phyloP scores from a whole-genome alignment of 2,797 vertebrate species.

The Pseudocheirus occidentalis region DNA sequence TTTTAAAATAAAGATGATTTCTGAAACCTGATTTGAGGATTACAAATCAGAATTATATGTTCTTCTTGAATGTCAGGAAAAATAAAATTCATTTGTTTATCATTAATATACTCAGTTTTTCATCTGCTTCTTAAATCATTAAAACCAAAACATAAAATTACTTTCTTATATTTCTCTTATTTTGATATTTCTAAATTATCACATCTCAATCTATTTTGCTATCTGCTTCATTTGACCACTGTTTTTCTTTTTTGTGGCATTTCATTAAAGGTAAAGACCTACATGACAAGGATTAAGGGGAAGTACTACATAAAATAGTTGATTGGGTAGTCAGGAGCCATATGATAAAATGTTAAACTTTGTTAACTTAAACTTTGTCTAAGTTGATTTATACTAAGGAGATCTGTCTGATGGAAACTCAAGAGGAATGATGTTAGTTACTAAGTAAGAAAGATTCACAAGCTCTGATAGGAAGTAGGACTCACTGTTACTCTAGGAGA shows the following conservation, averaged over 20 bases:
- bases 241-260: not conserved
- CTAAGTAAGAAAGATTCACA: not conserved
- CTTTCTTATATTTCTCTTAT: not conserved
- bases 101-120: not conserved
- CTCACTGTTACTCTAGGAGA: not conserved
- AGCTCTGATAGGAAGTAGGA: not conserved
- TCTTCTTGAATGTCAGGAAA: not conserved
- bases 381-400: not conserved
- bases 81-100: not conserved
- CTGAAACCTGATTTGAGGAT: not conserved
- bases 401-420: not conserved
- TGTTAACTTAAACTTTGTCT: not conserved
- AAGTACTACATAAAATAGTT: not conserved
- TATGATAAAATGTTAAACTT: not conserved
- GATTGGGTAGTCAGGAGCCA: not conserved
- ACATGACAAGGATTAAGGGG: not conserved
- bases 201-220: not conserved
- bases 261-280: not conserved
- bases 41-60: not conserved
- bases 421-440: not conserved
- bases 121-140: not conserved
- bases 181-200: constrained; percentile 30
- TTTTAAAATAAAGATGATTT: not conserved
- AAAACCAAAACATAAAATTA: not conserved
- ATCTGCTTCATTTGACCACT: not conserved